These are phyloP conservation scores for Macheiramphus alcinus DNA, from an alignment of 2,113 vertebrate genomes.

Conservation along the genomic window DNA sequence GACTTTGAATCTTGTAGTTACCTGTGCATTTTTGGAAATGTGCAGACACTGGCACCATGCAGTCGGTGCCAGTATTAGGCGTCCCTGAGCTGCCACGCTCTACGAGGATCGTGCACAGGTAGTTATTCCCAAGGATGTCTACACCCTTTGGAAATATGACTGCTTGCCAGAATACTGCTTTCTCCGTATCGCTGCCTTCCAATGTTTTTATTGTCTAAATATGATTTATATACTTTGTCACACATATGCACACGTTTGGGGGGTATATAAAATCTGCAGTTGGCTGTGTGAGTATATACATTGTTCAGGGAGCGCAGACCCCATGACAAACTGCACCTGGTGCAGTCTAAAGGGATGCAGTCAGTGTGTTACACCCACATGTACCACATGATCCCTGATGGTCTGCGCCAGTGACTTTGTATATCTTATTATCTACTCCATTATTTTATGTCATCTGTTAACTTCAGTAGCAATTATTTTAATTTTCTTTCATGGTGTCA, in stretches of 20 bases:
- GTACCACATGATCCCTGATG: neutral
- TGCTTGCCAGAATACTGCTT: too few relatives aligned
- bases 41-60: fast-evolving
- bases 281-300: neutral
- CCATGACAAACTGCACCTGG: fast-evolving
- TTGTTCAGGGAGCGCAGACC: neutral
- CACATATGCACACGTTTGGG: fast-evolving
- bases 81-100: neutral
- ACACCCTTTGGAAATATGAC: neutral
- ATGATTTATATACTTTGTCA: neutral
- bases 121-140: neutral
- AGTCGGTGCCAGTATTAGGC: fast-evolving
- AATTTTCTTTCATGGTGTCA: neutral
- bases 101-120: fast-evolving
- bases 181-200: fast-evolving
- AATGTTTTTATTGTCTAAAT: neutral
- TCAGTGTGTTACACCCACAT: fast-evolving
- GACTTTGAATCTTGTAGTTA: neutral
- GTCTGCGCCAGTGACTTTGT: neutral
- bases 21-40: neutral
- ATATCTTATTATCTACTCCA: neutral
- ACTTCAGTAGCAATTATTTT: neutral
- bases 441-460: neutral
- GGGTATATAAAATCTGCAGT: too few relatives aligned
- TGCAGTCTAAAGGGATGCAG: too few relatives aligned